Evolutionary conservation across 2,888 invertebrate species (phyloP), one percentile per base, ranked within the genome.

Genomic region (Sarcophaga rosellei): DNA sequence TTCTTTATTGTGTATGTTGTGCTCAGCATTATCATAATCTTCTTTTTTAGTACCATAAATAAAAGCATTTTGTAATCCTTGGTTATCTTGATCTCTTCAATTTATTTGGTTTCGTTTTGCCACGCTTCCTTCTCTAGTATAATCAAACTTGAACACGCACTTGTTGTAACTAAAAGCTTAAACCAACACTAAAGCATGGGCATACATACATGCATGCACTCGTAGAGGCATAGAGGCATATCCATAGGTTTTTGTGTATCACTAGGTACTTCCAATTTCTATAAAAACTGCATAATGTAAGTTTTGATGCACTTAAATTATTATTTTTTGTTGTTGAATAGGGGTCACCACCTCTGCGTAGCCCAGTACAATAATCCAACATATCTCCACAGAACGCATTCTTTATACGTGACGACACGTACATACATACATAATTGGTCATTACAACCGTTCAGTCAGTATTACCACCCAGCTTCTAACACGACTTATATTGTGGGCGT

Each of bases 41-140:
- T 62, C 35, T 53, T 73, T 75, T 76, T 72, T 53, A 8, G 12
- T 63, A 69, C 57, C 74, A 85, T 89, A 90, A 90, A 91, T 90
- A 89, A 91, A 90, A 90, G 89, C 89, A 89, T 90, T 91, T 90
- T 89, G 90, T 91, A 91, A 90, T 91, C 91, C 90, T 90, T 90
- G 89, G 90, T 90, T 91, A 92, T 92, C 91, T 91, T 89, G 91
- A 91, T 91, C 90, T 90, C 88, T 88, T 62, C 44, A 78, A 83
- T 88, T 81, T 88, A 82, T 78, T 68, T 35, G 6, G 53, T 53
- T 53, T 53, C 53, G 53, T 21, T 57, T 57, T 8, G 35, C 59
- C 59, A 75, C n/a, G 62, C 66, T 23, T 45, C 73, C 79, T 72
- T 70, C 53, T 79, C 45, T 57, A 21, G n/a, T 80, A 5, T 66